Evolutionary conservation across 1,140 invertebrate genomes (phyloP).

Genomic region (Acromyrmex charruanus): DNA sequence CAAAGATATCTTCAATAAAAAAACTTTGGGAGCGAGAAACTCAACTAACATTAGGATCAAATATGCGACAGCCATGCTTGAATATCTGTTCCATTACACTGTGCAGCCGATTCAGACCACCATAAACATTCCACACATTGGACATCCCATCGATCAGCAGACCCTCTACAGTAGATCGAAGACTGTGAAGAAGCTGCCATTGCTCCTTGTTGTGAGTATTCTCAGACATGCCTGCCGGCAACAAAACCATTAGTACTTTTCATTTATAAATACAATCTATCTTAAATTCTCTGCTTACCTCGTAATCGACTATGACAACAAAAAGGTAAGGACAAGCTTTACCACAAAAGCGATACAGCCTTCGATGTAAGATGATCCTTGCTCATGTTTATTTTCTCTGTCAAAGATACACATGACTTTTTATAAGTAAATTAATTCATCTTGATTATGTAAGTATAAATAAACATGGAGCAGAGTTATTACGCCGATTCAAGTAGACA

Average conservation of each 20-base stretch:
- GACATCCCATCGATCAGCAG: constrained; percentile 88
- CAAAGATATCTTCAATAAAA: neutral
- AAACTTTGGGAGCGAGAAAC: neutral
- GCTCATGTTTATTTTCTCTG: neutral
- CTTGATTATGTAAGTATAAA: neutral
- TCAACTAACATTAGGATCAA: constrained; percentile 86
- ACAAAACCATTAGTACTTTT: neutral
- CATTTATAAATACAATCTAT: neutral
- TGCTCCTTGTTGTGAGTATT: constrained; percentile 75
- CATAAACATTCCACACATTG: constrained; percentile 91
- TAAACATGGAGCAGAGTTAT: neutral
- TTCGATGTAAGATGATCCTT: neutral
- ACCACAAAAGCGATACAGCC: neutral
- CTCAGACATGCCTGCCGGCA: constrained; percentile 70
- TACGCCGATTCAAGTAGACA: neutral
- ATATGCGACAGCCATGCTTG: constrained; percentile 88
- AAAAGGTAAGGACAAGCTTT: neutral
- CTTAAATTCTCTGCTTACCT: neutral
- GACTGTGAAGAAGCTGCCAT: constrained; percentile 86
- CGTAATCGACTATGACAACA: neutral
- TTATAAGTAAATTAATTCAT: neutral
- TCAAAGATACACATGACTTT: neutral
- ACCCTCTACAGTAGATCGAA: constrained; percentile 89
- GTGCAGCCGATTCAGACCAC: constrained; percentile 88
- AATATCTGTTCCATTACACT: constrained; percentile 89